phyloP scores from a whole-genome alignment of 2,888 invertebrate genomes.

The Megaustenia siamemsis region DNA sequence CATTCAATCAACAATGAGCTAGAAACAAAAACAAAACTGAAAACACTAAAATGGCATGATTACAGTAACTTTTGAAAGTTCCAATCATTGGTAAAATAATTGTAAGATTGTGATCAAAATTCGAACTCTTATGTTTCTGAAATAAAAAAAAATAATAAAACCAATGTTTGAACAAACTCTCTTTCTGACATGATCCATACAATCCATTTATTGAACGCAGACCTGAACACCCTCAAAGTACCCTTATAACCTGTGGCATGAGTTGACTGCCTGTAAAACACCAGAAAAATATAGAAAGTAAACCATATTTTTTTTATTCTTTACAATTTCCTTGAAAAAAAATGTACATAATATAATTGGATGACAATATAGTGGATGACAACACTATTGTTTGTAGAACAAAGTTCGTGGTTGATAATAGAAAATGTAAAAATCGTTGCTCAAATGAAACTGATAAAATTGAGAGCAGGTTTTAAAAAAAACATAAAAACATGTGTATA shows the following conservation, averaged over 20 bases:
- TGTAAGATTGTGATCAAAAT: neutral
- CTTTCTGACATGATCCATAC: neutral
- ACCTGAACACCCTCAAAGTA: conserved; percentile 9
- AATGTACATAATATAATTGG: neutral
- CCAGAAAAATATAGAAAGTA: neutral
- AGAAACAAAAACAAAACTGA: neutral
- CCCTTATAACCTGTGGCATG: neutral
- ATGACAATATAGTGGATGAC: conserved; percentile 15
- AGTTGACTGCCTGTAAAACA: neutral
- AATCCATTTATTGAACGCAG: neutral
- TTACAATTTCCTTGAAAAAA: neutral
- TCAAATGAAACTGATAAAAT: conserved; percentile 35
- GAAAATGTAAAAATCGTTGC: conserved; percentile 38
- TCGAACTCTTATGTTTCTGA: neutral
- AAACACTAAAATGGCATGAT: neutral
- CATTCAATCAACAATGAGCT: neutral
- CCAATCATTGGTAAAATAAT: too few species aligned
- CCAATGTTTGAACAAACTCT: neutral
- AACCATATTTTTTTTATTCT: neutral
- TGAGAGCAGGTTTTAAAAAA: conserved; percentile 13
- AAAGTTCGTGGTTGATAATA: conserved; percentile 18
- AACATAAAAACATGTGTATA: neutral
- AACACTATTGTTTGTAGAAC: conserved; percentile 2
- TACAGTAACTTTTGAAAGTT: too few species aligned
- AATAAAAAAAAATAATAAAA: neutral